Evolutionary conservation across 2,797 vertebrate genomes (phyloP).

Genomic region (Tarsius wallacei): DNA sequence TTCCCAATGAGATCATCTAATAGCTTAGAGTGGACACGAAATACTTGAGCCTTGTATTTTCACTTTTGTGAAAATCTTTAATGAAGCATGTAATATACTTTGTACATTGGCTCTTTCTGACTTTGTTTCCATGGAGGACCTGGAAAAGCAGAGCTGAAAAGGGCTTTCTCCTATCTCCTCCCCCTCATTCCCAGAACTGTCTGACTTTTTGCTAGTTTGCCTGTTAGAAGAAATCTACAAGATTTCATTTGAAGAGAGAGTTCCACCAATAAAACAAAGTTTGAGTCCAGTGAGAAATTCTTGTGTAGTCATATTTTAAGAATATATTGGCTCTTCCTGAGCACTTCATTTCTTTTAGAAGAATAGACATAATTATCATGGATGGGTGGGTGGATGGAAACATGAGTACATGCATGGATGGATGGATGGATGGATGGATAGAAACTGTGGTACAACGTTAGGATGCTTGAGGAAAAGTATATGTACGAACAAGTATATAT

Average conservation of each 20-base stretch:
- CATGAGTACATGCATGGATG: too few relatives aligned
- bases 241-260: constrained; percentile 22
- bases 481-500: not conserved
- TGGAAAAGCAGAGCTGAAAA: too few relatives aligned
- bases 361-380: not conserved
- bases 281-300: not conserved
- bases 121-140: not conserved
- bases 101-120: not conserved
- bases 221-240: not conserved
- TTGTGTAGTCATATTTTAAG: not conserved
- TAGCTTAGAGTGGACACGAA: not conserved
- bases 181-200: not conserved
- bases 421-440: not conserved
- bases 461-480: not conserved
- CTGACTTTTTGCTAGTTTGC: not conserved
- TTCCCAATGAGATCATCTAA: not conserved
- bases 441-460: not conserved
- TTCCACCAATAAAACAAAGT: not conserved
- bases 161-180: not conserved
- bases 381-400: not conserved
- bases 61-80: not conserved
- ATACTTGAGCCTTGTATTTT: not conserved
- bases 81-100: not conserved
- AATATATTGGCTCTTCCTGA: not conserved
- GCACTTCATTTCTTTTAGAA: not conserved